phyloP scores from a whole-genome alignment of 2,888 invertebrate species.

The Neocrepidodera transversa region DNA sequence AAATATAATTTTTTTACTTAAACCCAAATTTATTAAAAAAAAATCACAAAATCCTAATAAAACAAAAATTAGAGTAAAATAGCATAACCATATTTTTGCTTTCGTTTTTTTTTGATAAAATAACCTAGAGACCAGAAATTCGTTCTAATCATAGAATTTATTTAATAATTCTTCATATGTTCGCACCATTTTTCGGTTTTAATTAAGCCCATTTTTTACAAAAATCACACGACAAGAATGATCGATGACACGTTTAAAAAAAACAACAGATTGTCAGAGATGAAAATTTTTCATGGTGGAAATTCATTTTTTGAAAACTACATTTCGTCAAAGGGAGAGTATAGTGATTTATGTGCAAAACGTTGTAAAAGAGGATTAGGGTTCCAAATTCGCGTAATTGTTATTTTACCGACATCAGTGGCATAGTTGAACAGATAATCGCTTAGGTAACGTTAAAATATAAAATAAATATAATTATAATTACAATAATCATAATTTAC shows the following conservation, averaged over 20 bases:
- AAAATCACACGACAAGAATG: background rate
- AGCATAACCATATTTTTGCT: no score
- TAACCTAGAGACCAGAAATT: no score
- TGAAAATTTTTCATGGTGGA: slow-evolving; percentile 5
- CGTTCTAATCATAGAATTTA: no score
- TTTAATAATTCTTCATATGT: background rate
- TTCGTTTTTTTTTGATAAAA: no score
- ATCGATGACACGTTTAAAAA: slow-evolving; percentile 5
- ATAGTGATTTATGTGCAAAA: slow-evolving; percentile 18
- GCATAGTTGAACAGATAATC: no score
- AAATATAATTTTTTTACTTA: no score
- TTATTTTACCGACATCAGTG: background rate
- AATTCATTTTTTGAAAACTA: slow-evolving; percentile 5
- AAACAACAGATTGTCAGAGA: slow-evolving; percentile 12
- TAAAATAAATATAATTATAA: no score
- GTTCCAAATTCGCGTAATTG: slow-evolving; percentile 18
- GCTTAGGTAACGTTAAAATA: no score
- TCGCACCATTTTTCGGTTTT: background rate
- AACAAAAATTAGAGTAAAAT: no score
- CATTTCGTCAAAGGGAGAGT: slow-evolving; percentile 15
- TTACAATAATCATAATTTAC: no score
- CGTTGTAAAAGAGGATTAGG: slow-evolving; percentile 12
- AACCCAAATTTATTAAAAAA: no score
- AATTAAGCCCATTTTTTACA: background rate
- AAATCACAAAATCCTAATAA: no score